A percentile compares a stretch with the other conserved stretches of the same genome.
Evolutionary conservation across 1,140 invertebrate species (phyloP).

Genomic region (Drosophila burlai): DNA sequence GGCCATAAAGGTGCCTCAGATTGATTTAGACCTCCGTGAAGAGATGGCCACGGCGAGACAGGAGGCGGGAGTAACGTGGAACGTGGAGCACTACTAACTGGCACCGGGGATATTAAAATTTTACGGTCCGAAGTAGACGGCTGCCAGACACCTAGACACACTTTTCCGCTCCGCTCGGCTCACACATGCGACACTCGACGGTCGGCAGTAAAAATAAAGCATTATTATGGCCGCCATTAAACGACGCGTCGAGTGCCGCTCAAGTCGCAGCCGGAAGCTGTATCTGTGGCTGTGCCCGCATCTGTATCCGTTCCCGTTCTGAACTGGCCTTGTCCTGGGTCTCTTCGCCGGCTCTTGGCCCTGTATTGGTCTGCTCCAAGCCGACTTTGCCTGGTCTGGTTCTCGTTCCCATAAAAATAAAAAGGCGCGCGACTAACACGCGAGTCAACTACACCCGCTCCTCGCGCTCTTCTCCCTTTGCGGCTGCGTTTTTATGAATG

Average conservation of each 20-base stretch:
- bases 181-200: constrained; percentile 57
- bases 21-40: constrained; percentile 56
- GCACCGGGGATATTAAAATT: constrained; percentile 72
- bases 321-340: constrained; percentile 42
- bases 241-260: constrained; percentile 59
- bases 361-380: constrained; percentile 8
- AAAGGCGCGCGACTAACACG: constrained; percentile 62
- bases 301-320: not conserved
- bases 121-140: constrained; percentile 74
- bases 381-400: constrained; percentile 10
- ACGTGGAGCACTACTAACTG: constrained; percentile 33
- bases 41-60: constrained; percentile 14
- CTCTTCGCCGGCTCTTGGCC: constrained; percentile 12
- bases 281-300: constrained; percentile 14
- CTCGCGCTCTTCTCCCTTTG: not conserved
- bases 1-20: constrained; percentile 78
- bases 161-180: constrained; percentile 46
- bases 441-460: constrained; percentile 34
- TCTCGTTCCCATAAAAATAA: constrained; percentile 50
- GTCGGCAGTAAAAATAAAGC: constrained; percentile 75
- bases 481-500: constrained; percentile 73
- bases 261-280: constrained; percentile 74
- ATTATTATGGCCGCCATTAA: constrained; percentile 80
- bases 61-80: not conserved
- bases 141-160: constrained; percentile 72